Conservation (phyloP, 2,888 invertebrate genomes). For the Pachycephus smyrnensis region DNA sequence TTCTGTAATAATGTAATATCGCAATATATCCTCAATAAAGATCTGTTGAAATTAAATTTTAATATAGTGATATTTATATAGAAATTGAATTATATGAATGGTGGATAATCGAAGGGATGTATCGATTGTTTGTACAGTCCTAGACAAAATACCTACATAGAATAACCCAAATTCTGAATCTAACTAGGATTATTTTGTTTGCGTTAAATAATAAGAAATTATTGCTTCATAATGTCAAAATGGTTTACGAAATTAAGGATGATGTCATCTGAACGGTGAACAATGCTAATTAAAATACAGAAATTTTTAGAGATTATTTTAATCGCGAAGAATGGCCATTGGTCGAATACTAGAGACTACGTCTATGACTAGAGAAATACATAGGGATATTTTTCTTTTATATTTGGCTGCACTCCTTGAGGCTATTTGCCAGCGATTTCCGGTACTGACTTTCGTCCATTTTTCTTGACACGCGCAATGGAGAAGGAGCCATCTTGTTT, state of each 20-base stretch:
- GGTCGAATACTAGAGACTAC: background rate
- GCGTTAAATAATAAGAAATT: background rate
- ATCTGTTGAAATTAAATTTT: background rate
- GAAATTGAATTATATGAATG: background rate
- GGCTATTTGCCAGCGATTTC: slow-evolving; percentile 31
- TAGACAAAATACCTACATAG: background rate
- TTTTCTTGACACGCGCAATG: slow-evolving; percentile 62
- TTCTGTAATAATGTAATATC: background rate
- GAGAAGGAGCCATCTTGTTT: slow-evolving; percentile 60
- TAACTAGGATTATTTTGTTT: background rate
- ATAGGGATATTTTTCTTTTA: background rate
- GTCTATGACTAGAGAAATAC: background rate
- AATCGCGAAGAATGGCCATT: background rate
- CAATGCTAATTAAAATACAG: background rate
- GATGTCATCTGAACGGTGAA: background rate
- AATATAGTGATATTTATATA: background rate
- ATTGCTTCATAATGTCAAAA: background rate
- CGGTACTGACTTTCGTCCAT: slow-evolving; percentile 47
- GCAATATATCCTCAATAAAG: background rate
- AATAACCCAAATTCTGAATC: background rate
- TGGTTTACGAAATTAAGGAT: background rate
- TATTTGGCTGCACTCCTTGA: background rate
- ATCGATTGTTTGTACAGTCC: background rate
- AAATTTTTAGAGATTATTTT: background rate
- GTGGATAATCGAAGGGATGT: background rate